Percentiles rank a stretch among this genome's conserved stretches.
Conservation (phyloP, 2,797 vertebrate species). For the Enoplosus armatus region DNA sequence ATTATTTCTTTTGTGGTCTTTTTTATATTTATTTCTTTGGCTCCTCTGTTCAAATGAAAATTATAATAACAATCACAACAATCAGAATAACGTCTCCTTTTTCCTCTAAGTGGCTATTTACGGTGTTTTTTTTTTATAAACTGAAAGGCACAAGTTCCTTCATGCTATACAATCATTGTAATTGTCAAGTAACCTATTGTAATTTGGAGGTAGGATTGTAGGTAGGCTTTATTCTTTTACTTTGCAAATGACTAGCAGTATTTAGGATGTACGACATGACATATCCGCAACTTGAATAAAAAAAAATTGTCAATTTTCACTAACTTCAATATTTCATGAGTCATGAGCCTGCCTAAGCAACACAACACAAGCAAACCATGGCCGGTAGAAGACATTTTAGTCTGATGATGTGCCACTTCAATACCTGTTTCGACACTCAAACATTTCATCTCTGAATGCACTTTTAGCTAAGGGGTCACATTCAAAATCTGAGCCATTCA, state of each 20-base stretch:
- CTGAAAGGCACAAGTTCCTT: constrained; percentile 20
- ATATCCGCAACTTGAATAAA: not conserved
- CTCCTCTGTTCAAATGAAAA: constrained; percentile 16
- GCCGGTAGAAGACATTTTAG: not conserved
- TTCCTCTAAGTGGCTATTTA: constrained; percentile 2
- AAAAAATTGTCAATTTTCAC: not conserved
- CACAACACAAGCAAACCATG: not conserved
- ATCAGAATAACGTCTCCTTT: constrained; percentile 27
- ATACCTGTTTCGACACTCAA: not conserved
- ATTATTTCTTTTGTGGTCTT: constrained; percentile 22
- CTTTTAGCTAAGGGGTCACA: constrained; percentile 48
- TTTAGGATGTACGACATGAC: constrained; percentile 2
- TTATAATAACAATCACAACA: constrained; percentile 40
- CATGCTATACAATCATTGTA: constrained; percentile 24
- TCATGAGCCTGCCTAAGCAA: not conserved
- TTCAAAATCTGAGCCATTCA: constrained; percentile 59
- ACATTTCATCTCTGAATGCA: constrained; percentile 31
- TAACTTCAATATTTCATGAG: constrained; percentile 2
- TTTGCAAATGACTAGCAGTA: constrained; percentile 2
- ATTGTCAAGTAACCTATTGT: constrained; percentile 26
- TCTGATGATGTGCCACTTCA: not conserved
- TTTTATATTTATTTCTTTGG: constrained; percentile 22
- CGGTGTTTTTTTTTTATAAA: not conserved
- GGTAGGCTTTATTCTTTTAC: not conserved
- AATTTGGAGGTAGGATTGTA: not conserved